These are phyloP conservation scores for Gallinago paraguaiae DNA, from an alignment of 2,113 vertebrate genomes.

Conservation along the genomic window DNA sequence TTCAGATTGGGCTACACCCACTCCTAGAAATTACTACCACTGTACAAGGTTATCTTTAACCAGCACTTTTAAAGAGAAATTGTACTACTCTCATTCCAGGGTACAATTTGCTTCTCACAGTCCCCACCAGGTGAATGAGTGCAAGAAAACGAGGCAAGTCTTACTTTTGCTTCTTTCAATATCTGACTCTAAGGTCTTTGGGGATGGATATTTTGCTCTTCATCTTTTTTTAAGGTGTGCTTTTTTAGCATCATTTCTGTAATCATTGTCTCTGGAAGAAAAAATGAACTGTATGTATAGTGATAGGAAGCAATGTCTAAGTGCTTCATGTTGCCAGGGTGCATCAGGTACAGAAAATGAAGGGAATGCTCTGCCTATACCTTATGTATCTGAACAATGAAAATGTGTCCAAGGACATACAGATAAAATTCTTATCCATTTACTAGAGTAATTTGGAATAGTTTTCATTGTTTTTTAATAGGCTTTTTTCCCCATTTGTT, in stretches of 20 bases:
- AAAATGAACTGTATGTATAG: not conserved
- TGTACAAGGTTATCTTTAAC: not conserved
- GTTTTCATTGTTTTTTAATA: slow-evolving; percentile 22
- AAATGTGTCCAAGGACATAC: not conserved
- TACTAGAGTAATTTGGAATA: not conserved
- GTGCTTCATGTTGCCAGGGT: not conserved
- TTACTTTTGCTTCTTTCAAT: not conserved
- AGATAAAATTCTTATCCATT: not conserved
- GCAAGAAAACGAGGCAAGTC: not conserved
- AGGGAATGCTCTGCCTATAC: not conserved
- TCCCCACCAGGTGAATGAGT: not conserved
- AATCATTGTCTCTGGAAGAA: not conserved
- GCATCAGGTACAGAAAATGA: not conserved
- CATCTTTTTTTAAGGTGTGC: not conserved
- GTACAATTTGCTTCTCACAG: not conserved
- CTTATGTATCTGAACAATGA: not conserved
- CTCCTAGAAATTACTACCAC: not conserved
- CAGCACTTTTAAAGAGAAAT: not conserved
- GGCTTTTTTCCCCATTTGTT: not conserved
- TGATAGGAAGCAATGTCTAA: not conserved
- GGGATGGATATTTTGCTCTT: not conserved
- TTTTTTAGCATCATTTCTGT: not conserved
- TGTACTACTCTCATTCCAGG: fast-evolving
- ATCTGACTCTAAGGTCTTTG: not conserved
- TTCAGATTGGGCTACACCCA: not conserved